phyloP scores from a whole-genome alignment of 2,888 invertebrate genomes.

The Agrilus cyanescens region DNA sequence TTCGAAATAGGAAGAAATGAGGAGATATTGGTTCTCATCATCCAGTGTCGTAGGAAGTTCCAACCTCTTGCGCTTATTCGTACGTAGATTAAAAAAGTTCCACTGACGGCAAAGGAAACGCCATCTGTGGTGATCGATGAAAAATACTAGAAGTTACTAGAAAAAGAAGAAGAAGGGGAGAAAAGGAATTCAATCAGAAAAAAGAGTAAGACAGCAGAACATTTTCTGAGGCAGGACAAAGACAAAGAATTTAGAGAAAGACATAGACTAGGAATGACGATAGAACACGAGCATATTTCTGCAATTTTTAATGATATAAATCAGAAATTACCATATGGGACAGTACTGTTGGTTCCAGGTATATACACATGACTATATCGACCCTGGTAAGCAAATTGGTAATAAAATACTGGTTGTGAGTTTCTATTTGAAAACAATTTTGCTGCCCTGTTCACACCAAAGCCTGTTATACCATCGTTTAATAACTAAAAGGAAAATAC shows the following conservation, averaged over 20 bases:
- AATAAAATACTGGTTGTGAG: conserved; percentile 45
- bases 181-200: not conserved
- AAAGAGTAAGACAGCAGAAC: not conserved
- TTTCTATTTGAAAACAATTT: conserved; percentile 46
- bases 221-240: no score
- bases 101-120: no score
- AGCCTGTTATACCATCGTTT: conserved; percentile 47
- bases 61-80: no score
- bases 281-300: no score
- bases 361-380: conserved; percentile 44
- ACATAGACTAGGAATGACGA: no score
- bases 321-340: conserved; percentile 17
- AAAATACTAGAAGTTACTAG: not conserved
- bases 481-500: conserved; percentile 34
- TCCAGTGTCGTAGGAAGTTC: no score
- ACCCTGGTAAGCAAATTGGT: conserved; percentile 49
- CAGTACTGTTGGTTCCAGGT: conserved; percentile 34
- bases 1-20: no score
- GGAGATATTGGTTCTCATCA: no score
- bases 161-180: not conserved
- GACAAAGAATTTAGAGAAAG: no score
- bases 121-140: not conserved
- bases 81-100: no score
- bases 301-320: not conserved
- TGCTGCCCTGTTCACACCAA: conserved; percentile 46